phyloP scores from a whole-genome alignment of 2,888 invertebrate genomes.

The Empis stercorea region DNA sequence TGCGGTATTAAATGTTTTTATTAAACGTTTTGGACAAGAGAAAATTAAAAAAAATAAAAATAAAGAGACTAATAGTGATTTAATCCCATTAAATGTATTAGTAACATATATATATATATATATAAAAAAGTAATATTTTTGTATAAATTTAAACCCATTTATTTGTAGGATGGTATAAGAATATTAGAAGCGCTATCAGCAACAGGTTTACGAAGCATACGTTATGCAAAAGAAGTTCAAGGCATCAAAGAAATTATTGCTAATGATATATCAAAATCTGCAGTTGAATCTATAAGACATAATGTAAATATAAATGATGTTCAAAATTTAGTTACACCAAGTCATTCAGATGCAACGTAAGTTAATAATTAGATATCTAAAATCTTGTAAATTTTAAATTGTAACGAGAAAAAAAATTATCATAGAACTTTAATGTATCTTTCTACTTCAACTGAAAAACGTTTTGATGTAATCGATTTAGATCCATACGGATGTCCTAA shows the following conservation, averaged over 20 bases:
- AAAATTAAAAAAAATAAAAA: constrained; percentile 12
- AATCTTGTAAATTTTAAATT: background rate
- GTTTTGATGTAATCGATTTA: constrained; percentile 84
- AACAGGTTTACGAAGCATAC: constrained; percentile 86
- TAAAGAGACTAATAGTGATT: constrained; percentile 2
- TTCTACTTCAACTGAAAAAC: constrained; percentile 47
- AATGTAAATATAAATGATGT: constrained; percentile 49
- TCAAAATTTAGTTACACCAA: constrained; percentile 56
- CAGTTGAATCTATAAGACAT: constrained; percentile 71
- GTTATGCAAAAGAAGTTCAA: constrained; percentile 89
- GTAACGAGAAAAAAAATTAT: constrained; percentile 17
- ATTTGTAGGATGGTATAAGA: constrained; percentile 22
- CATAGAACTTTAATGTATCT: constrained; percentile 74
- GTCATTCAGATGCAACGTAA: constrained; percentile 81
- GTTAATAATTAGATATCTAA: constrained; percentile 16
- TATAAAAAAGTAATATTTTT: too few relatives aligned
- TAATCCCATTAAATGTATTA: constrained; percentile 23
- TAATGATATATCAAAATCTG: constrained; percentile 76
- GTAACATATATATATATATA: too few relatives aligned
- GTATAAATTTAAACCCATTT: background rate
- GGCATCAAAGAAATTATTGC: constrained; percentile 72
- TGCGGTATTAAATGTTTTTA: constrained; percentile 56
- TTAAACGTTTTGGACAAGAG: constrained; percentile 38
- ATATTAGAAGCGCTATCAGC: constrained; percentile 93
- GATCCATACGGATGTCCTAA: constrained; percentile 97